Conservation (phyloP, 2,888 invertebrate species). For the Drosophila nigricruria region DNA sequence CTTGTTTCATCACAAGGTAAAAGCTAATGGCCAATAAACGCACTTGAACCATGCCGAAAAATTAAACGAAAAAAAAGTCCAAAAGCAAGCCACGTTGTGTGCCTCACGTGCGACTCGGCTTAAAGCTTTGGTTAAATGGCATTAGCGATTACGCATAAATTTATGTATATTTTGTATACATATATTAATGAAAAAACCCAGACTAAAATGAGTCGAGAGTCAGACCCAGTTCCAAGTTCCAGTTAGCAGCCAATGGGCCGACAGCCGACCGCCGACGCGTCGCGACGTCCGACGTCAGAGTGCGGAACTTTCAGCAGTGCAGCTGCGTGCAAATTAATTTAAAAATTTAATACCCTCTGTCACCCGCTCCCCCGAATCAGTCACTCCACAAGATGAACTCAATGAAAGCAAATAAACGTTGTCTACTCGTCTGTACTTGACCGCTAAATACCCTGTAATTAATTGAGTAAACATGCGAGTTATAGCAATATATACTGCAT, state of each 20-base stretch:
- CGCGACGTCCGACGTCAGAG: constrained; percentile 45
- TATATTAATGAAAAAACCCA: constrained; percentile 34
- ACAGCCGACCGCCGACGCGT: background rate
- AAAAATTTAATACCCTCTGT: constrained; percentile 22
- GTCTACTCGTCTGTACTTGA: background rate
- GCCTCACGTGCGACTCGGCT: constrained; percentile 60
- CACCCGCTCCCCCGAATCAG: background rate
- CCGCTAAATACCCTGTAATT: constrained; percentile 16
- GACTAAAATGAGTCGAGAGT: background rate
- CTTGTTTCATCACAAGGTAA: constrained; percentile 49
- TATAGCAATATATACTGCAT: background rate
- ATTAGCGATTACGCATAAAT: constrained; percentile 10
- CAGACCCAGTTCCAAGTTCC: constrained; percentile 32
- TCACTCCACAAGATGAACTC: background rate
- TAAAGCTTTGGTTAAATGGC: background rate
- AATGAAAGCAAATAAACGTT: constrained; percentile 20
- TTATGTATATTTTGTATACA: background rate
- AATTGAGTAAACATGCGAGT: background rate
- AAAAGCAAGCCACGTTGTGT: constrained; percentile 46
- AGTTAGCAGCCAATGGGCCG: constrained; percentile 20
- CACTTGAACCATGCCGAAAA: constrained; percentile 64
- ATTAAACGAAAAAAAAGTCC: constrained; percentile 34
- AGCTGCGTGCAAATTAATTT: constrained; percentile 65
- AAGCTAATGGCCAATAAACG: constrained; percentile 65
- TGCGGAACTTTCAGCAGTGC: constrained; percentile 48